These are phyloP conservation scores for Drosophila birchii DNA, from an alignment of 2,888 invertebrate genomes.

Conservation along the genomic window DNA sequence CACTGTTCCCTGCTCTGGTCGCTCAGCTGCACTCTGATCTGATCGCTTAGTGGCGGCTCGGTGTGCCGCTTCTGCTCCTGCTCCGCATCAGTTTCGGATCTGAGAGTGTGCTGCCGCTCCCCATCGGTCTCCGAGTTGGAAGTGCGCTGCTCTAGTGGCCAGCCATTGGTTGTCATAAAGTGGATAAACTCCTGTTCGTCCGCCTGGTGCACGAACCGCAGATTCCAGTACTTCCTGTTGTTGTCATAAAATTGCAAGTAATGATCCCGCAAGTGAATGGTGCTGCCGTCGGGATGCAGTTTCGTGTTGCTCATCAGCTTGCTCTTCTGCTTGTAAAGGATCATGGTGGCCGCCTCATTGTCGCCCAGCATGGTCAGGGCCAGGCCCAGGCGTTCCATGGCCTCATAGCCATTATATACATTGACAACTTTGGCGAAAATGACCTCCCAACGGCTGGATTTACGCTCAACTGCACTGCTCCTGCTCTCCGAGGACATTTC, in stretches of 20 bases:
- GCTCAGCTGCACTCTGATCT: not conserved
- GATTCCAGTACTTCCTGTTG: conserved; percentile 86
- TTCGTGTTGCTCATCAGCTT: conserved; percentile 58
- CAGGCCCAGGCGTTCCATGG: conserved; percentile 84
- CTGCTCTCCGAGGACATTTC: not conserved
- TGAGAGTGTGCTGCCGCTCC: not conserved
- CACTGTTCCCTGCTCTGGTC: too few relatives aligned
- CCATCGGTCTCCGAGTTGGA: not conserved
- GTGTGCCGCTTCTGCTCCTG: not conserved
- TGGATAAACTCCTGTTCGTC: conserved; percentile 55
- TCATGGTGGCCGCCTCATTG: conserved; percentile 57
- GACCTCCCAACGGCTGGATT: not conserved
- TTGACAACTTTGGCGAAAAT: conserved; percentile 49
- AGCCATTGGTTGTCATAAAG: conserved; percentile 9
- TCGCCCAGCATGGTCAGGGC: conserved; percentile 83
- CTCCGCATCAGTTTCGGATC: too few relatives aligned
- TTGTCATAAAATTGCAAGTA: conserved; percentile 85
- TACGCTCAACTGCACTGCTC: not conserved
- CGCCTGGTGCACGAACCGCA: conserved; percentile 84
- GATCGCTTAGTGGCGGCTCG: too few relatives aligned
- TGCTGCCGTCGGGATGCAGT: conserved; percentile 28
- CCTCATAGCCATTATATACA: conserved; percentile 35
- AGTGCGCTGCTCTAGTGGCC: conserved; percentile 19
- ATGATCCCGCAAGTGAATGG: conserved; percentile 59
- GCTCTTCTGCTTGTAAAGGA: conserved; percentile 69